phyloP scores from a whole-genome alignment of 2,888 invertebrate genomes.

The Apomyelois bistriatella region DNA sequence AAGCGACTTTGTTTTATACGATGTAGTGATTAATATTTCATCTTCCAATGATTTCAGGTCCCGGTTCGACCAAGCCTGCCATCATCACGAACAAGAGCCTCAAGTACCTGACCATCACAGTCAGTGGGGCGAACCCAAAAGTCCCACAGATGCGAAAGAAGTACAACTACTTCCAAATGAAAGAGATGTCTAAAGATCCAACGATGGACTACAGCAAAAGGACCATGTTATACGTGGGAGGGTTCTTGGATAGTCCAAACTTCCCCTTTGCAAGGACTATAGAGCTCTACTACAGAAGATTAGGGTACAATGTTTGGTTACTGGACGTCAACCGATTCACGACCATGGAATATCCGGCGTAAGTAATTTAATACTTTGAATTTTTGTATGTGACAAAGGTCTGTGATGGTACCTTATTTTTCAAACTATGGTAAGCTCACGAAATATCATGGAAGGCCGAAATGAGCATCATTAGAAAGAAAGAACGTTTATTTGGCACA shows the following conservation, averaged over 20 bases:
- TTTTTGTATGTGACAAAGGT: too few species aligned
- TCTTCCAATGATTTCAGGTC: slow-evolving; percentile 42
- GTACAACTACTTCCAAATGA: slow-evolving; percentile 53
- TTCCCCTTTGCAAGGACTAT: slow-evolving; percentile 31
- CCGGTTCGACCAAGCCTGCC: slow-evolving; percentile 40
- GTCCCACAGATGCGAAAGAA: slow-evolving; percentile 25
- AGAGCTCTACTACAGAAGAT: slow-evolving; percentile 36
- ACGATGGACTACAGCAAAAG: slow-evolving; percentile 41
- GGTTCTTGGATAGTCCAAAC: slow-evolving; percentile 49
- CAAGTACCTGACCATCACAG: slow-evolving; percentile 36
- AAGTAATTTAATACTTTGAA: slow-evolving; percentile 30
- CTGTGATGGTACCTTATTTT: too few species aligned
- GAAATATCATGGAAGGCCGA: too few species aligned
- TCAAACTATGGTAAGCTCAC: too few species aligned
- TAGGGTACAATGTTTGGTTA: slow-evolving; percentile 49
- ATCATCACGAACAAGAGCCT: slow-evolving; percentile 45
- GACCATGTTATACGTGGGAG: slow-evolving; percentile 51
- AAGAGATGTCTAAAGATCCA: slow-evolving; percentile 38
- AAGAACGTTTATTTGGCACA: too few species aligned
- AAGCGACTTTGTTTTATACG: too few species aligned
- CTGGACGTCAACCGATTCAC: slow-evolving; percentile 49
- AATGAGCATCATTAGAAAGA: too few species aligned
- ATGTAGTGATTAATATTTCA: not conserved
- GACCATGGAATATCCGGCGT: slow-evolving; percentile 52
- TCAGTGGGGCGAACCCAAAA: slow-evolving; percentile 30